Evolutionary conservation across 64 coral and sea anemone genomes (phyloP), one percentile per base, ranked within the genome.

Genomic region (Trachythela sp.): DNA sequence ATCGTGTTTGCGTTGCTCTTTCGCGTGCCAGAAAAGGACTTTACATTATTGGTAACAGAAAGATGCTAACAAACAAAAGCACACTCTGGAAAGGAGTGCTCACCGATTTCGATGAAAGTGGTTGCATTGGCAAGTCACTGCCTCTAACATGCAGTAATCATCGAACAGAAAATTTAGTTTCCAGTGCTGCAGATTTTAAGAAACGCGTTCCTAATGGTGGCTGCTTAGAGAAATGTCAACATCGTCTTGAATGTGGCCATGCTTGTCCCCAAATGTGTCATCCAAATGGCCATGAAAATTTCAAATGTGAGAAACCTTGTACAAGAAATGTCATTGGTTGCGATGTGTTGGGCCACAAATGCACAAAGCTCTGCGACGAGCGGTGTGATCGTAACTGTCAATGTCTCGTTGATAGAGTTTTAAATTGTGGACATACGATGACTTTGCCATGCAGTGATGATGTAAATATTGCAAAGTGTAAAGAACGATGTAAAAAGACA

Each of bases 161-260:
- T 39, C 32, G 34, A 80, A 80, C 75, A 39, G 75, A 80, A 35
- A 80, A 80, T 34, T 30, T 9, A 84, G 90, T 92, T 31, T 40
- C 70, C 17, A 90, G 31, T 13, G 85, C 49, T 3, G 35, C 94
- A 59, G 95, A 97, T 84, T 97, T 97, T 22, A 45, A 33, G 22
- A 9, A 56, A 18, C 87, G 87, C 56, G 95, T 88, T 41, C 90
- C 88, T 8, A 41, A 83, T 20, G 95, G 95, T 48, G 95, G 95
- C 14, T 97, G 95, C 38, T 50, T 15, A 31, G 37, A 77, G 9
- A 85, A 32, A 26, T 97, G 95, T 91, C 8, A 77, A 41, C 39
- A 48, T 48, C 92, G 92, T 22, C 50, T 97, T 4, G 68, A 72
- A 24, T 97, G 95, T 88, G 95, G 95, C 30, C 95, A 97, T 58